Evolutionary conservation across 2,113 vertebrate genomes (phyloP).

Genomic region (Amblyopsis rosae): DNA sequence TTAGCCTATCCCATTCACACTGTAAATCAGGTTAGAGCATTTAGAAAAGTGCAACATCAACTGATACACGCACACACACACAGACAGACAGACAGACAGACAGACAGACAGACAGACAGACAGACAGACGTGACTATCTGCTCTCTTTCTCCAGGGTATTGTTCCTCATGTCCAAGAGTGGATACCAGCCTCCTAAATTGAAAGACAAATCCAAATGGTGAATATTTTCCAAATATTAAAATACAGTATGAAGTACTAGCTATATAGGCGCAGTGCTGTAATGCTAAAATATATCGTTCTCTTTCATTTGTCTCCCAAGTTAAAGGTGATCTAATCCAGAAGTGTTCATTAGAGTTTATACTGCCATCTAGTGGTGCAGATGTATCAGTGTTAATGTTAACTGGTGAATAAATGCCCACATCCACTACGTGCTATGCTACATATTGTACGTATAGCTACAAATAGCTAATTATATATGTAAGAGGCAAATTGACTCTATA

Average conservation of each 20-base stretch:
- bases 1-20: too few relatives aligned
- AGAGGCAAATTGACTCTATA: too few relatives aligned
- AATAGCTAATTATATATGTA: too few relatives aligned
- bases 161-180: conserved; percentile 93
- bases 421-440: too few relatives aligned
- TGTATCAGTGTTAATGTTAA: too few relatives aligned
- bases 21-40: not conserved
- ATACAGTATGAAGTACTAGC: not conserved
- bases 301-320: not conserved
- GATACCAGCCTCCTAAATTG: conserved; percentile 89
- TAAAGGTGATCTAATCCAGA: too few relatives aligned
- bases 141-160: conserved; percentile 75
- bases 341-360: too few relatives aligned
- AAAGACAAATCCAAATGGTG: conserved; percentile 90
- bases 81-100: not conserved
- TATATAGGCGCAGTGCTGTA: too few relatives aligned
- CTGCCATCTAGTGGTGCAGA: too few relatives aligned
- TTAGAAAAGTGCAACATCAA: not conserved
- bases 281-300: not conserved
- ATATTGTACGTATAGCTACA: too few relatives aligned
- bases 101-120: conserved; percentile 4
- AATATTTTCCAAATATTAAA: not conserved
- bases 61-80: not conserved
- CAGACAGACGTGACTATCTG: not conserved
- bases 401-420: too few relatives aligned